Conservation (phyloP, 2,797 vertebrate species). For the Diplodus sargus region DNA sequence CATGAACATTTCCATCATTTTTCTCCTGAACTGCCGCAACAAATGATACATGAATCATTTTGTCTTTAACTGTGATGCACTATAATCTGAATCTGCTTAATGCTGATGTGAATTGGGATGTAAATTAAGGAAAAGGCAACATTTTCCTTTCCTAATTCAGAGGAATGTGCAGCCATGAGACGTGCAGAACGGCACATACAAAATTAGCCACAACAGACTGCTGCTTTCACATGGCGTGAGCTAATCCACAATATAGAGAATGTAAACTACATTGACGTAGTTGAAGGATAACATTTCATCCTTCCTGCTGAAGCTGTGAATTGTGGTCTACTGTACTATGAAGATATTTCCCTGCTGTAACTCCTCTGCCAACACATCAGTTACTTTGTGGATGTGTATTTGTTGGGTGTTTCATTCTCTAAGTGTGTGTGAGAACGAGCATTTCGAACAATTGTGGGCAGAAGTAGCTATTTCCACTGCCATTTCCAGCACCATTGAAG, state of each 20-base stretch:
- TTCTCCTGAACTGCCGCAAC: too few relatives aligned
- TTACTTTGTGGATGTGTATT: slow-evolving; percentile 8
- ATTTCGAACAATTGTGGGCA: background rate
- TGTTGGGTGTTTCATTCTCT: background rate
- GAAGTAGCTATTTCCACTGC: too few relatives aligned
- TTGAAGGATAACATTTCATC: background rate
- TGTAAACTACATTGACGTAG: background rate
- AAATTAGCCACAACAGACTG: background rate
- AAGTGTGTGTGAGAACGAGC: background rate
- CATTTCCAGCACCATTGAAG: background rate
- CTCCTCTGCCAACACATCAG: slow-evolving; percentile 1
- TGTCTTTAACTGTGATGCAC: too few relatives aligned
- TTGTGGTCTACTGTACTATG: background rate
- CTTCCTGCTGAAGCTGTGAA: background rate
- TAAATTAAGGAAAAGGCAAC: too few relatives aligned
- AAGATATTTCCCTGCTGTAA: background rate
- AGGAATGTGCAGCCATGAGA: background rate
- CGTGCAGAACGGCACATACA: too few relatives aligned
- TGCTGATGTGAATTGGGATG: too few relatives aligned
- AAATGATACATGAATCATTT: too few relatives aligned
- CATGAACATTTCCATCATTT: too few relatives aligned
- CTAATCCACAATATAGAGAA: background rate
- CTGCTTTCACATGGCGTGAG: background rate
- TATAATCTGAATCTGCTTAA: background rate
- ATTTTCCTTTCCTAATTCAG: too few relatives aligned